phyloP scores from a whole-genome alignment of 2,797 vertebrate genomes.

The Tauraco hartlaubi region DNA sequence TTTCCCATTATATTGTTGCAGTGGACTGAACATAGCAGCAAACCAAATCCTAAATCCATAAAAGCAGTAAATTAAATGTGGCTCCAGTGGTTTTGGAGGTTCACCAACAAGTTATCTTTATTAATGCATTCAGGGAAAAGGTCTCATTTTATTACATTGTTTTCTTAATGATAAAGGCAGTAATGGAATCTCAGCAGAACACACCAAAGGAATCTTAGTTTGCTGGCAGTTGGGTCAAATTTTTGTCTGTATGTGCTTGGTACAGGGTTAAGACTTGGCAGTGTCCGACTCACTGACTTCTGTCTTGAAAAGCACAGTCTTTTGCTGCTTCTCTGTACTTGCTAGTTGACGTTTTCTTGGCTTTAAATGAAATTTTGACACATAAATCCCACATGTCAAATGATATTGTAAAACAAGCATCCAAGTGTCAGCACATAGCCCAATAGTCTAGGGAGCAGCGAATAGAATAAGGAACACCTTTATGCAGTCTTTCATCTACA shows the following conservation, averaged over 20 bases:
- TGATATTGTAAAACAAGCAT: slow-evolving; percentile 90
- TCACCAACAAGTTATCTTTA: slow-evolving; percentile 84
- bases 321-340: slow-evolving; percentile 77
- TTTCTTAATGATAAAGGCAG: slow-evolving; percentile 86
- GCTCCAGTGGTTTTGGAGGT: slow-evolving; percentile 86
- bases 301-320: slow-evolving; percentile 65
- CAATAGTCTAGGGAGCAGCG: slow-evolving; percentile 77
- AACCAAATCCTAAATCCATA: slow-evolving; percentile 76
- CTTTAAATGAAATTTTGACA: slow-evolving; percentile 83
- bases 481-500: slow-evolving; percentile 80
- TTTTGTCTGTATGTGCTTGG: slow-evolving; percentile 77
- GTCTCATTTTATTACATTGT: slow-evolving; percentile 82
- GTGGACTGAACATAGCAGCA: slow-evolving; percentile 66
- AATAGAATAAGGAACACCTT: slow-evolving; percentile 81
- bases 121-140: slow-evolving; percentile 80
- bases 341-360: slow-evolving; percentile 87
- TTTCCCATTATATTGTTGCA: slow-evolving; percentile 68
- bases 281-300: slow-evolving; percentile 67
- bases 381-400: slow-evolving; percentile 86
- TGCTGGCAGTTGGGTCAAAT: slow-evolving; percentile 76
- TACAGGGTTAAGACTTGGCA: slow-evolving; percentile 78
- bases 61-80: slow-evolving; percentile 80
- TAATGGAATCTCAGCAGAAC: slow-evolving; percentile 71
- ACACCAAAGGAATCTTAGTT: slow-evolving; percentile 64
- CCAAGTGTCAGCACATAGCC: slow-evolving; percentile 84